Conservation (phyloP, 2,888 invertebrate species). For the Philereme transversata region DNA sequence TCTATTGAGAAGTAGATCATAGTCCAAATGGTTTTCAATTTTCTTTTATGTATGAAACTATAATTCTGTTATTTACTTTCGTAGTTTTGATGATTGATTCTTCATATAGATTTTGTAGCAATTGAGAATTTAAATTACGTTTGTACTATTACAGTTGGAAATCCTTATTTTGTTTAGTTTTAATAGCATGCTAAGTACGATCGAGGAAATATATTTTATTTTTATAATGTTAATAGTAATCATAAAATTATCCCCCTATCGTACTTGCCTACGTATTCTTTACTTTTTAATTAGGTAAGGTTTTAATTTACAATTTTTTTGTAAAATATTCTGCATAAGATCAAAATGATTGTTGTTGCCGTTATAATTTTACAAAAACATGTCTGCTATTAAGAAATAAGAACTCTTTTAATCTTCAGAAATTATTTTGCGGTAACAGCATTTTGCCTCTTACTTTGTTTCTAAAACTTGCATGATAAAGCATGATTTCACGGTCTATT, state of each 20-base stretch:
- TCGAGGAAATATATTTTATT: slow-evolving; percentile 1
- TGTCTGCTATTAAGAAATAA: slow-evolving; percentile 13
- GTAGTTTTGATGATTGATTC: slow-evolving; percentile 12
- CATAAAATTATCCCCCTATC: slow-evolving; percentile 2
- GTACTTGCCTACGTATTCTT: slow-evolving; percentile 2
- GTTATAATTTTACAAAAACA: slow-evolving; percentile 4
- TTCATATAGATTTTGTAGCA: slow-evolving; percentile 5
- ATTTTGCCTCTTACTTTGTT: slow-evolving; percentile 12
- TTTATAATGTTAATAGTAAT: no score
- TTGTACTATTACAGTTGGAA: not conserved
- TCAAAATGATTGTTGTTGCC: slow-evolving; percentile 12
- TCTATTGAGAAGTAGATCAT: slow-evolving; percentile 11
- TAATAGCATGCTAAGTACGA: slow-evolving; percentile 9
- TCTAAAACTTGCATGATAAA: no score
- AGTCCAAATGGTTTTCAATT: slow-evolving; percentile 1
- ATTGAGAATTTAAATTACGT: not conserved
- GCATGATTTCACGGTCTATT: no score
- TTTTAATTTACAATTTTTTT: slow-evolving; percentile 3
- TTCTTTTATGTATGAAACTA: not conserved
- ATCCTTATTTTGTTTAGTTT: slow-evolving; percentile 10
- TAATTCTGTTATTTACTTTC: not conserved
- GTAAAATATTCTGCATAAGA: slow-evolving; percentile 17
- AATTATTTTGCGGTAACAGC: slow-evolving; percentile 17
- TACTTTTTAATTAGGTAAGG: not conserved
- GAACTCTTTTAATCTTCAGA: slow-evolving; percentile 3